A percentile compares a stretch with the other conserved stretches of the same genome.
These are phyloP conservation scores for Actinostola sp. DNA, from an alignment of 92 coral and sea anemone species.

Conservation along the genomic window DNA sequence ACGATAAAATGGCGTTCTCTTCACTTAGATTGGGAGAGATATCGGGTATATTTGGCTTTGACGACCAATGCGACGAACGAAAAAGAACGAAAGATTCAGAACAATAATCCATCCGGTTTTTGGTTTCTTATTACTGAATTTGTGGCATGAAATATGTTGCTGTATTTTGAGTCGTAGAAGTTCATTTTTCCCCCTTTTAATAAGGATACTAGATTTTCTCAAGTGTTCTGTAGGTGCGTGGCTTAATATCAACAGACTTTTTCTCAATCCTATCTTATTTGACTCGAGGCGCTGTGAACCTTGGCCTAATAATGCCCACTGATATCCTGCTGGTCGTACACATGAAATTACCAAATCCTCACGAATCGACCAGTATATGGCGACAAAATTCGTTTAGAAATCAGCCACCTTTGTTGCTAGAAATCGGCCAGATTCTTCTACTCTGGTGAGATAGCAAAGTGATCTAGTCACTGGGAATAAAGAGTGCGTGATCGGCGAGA, in stretches of 20 bases:
- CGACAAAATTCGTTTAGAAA: constrained; percentile 15
- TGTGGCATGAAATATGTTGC: neutral
- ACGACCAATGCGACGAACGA: constrained; percentile 23
- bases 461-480: neutral
- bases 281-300: constrained; percentile 31
- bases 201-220: neutral
- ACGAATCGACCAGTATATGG: constrained; percentile 16
- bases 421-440: constrained; percentile 1
- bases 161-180: too few relatives aligned
- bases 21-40: constrained; percentile 19
- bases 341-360: constrained; percentile 25
- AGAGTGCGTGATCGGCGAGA: constrained; percentile 13
- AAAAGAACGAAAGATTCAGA: constrained; percentile 17
- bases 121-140: constrained; percentile 8
- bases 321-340: constrained; percentile 38
- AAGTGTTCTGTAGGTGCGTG: neutral
- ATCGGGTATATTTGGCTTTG: neutral
- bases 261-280: constrained; percentile 20
- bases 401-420: neutral
- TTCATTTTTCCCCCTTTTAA: too few relatives aligned
- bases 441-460: neutral
- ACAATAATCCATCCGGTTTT: constrained; percentile 22
- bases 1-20: constrained; percentile 23
- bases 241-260: neutral
- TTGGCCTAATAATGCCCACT: constrained; percentile 21